Evolutionary conservation across 35 echinoderm and acorn worm genomes (phyloP).

Genomic region (Heliocidaris tuberculata): DNA sequence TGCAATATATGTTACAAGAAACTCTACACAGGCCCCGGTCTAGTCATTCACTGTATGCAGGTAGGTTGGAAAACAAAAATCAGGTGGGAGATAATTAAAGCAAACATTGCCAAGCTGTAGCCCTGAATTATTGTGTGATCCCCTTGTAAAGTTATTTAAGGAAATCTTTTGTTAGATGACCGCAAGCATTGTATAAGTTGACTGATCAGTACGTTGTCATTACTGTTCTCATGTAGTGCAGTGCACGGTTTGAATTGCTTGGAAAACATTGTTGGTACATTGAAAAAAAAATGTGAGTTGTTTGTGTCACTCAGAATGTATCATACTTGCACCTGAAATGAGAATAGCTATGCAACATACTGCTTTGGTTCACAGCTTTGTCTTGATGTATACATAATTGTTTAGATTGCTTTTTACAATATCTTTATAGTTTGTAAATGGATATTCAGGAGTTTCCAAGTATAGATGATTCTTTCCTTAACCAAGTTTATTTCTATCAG

Average conservation of each 20-base stretch:
- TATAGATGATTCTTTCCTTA: slow-evolving; percentile 15
- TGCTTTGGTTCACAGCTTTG: too few species aligned
- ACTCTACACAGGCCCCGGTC: slow-evolving; percentile 92
- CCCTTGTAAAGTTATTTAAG: background rate
- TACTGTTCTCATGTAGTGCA: too few species aligned
- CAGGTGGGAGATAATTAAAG: background rate
- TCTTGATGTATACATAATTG: too few species aligned
- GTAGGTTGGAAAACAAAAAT: slow-evolving; percentile 56
- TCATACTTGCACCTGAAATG: too few species aligned
- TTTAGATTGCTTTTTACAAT: background rate
- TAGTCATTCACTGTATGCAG: slow-evolving; percentile 99
- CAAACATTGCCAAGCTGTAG: background rate
- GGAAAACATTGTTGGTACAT: too few species aligned
- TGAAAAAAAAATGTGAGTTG: too few species aligned
- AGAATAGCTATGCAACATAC: too few species aligned
- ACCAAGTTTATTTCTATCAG: slow-evolving; percentile 66
- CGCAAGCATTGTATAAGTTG: too few species aligned
- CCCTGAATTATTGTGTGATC: background rate
- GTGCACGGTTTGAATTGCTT: too few species aligned
- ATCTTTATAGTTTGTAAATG: background rate
- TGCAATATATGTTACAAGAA: slow-evolving; percentile 99
- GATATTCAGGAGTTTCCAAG: background rate
- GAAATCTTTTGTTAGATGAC: too few species aligned
- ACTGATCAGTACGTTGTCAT: too few species aligned
- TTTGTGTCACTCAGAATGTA: too few species aligned